Conservation (phyloP, 2,797 vertebrate genomes). For the Manis pentadactyla region DNA sequence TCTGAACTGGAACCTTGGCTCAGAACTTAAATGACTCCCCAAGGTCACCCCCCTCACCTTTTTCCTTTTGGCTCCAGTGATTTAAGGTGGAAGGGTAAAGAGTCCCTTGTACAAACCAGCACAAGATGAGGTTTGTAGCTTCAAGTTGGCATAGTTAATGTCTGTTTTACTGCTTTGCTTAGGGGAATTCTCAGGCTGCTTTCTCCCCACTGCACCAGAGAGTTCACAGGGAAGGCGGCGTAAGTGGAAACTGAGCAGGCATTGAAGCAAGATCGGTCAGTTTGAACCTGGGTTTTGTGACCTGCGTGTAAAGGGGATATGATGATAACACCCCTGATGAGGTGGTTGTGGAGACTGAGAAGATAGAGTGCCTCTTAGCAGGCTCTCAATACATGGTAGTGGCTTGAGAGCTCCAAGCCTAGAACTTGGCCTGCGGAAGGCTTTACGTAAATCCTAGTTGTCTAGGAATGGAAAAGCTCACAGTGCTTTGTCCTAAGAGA, state of each 20-base stretch:
- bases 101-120: neutral
- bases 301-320: neutral
- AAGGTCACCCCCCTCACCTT: neutral
- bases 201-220: neutral
- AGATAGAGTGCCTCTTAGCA: neutral
- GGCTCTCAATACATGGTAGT: neutral
- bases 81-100: neutral
- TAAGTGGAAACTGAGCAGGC: neutral
- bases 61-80: neutral
- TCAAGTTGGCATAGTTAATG: neutral
- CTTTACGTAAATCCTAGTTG: neutral
- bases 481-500: neutral
- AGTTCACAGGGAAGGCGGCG: fast-evolving
- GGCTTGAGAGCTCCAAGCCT: neutral
- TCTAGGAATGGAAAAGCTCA: slow-evolving; percentile 54
- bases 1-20: neutral
- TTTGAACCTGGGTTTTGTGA: slow-evolving; percentile 27
- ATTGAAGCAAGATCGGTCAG: fast-evolving
- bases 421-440: neutral
- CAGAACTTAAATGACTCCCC: neutral
- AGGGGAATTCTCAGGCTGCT: neutral
- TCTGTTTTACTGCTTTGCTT: neutral
- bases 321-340: neutral
- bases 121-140: neutral
- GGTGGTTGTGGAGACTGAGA: neutral